A percentile compares a stretch with the other conserved stretches of the same genome.
These are phyloP conservation scores for Synanthedon tipuliformis DNA, from an alignment of 2,888 invertebrate species.

Conservation along the genomic window DNA sequence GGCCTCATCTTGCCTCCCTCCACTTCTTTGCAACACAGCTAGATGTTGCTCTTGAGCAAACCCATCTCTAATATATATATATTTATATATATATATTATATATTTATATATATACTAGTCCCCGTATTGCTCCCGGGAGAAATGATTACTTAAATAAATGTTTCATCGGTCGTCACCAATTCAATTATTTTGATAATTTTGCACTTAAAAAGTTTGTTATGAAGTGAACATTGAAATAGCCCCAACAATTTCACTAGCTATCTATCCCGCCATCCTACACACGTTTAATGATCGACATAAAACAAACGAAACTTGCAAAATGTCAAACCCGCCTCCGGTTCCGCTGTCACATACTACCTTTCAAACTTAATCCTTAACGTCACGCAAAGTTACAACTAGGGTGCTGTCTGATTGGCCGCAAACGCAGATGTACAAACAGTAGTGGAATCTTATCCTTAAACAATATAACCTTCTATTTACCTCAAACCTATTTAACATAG, in stretches of 20 bases:
- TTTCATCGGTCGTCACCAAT: no score
- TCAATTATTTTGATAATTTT: no score
- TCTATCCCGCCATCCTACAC: neutral
- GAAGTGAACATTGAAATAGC: neutral
- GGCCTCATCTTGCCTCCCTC: no score
- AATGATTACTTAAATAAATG: no score
- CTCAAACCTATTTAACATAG: no score
- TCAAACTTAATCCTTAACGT: neutral
- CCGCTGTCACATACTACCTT: neutral
- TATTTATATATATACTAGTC: no score
- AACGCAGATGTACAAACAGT: neutral
- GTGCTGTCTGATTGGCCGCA: conserved; percentile 1
- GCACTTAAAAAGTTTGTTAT: neutral
- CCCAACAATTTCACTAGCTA: neutral
- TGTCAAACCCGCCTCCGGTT: neutral
- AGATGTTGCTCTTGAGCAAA: no score
- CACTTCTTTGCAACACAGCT: no score
- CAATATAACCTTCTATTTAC: neutral
- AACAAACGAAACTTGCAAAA: neutral
- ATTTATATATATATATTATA: no score
- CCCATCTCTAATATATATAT: no score
- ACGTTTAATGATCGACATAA: neutral
- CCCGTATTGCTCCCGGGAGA: no score
- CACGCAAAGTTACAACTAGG: conserved; percentile 1
- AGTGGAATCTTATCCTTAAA: neutral